Evolutionary conservation across 2,888 invertebrate genomes (phyloP), one percentile per base, ranked within the genome.

Genomic region (Drosophila mulleri): DNA sequence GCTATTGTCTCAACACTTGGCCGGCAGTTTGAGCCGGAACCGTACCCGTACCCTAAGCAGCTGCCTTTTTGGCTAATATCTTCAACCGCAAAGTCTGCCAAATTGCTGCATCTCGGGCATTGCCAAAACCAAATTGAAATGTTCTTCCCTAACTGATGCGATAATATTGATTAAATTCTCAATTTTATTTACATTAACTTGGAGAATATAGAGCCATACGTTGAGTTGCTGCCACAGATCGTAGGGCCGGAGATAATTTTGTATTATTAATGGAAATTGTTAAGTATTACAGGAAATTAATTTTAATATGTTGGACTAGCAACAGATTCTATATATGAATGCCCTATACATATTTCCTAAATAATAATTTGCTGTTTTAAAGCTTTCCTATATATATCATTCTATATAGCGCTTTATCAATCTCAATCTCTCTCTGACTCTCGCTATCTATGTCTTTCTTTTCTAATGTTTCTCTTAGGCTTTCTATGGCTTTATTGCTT

Each of bases 1-100:
- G 75, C 85, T 81, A 88, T 87, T 84, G 85, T 88, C 85, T 84
- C 77, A 85, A 81, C 85, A 85, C 85, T 85, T 83, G 85, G 54
- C 53, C 57, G 45, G 16, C 37, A 16, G 45, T 23, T 20, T n/a
- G 35, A 59, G 61, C 56, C 52, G 53, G n/a, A 41, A 26, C 26
- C 26, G 26, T 26, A 26, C 45, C 35, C 44, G 41, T n/a, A 47
- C 44, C 44, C 42, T 44, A 61, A 73, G 48, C 83, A 84, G 69
- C 88, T 82, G 80, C 74, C 64, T 37, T 62, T 62, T 62, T 53
- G 67, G 82, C 84, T 60, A 74, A 78, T 62, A 62, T 70, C 50
- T 56, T 61, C 9, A 74, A 78, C 78, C 78, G 56, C 78, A 78
- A 78, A 69, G 81, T 81, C 81, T 85, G 85, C 68, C 67, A 59